Evolutionary conservation across 2,797 vertebrate species (phyloP).

Genomic region (Mus minutoides): DNA sequence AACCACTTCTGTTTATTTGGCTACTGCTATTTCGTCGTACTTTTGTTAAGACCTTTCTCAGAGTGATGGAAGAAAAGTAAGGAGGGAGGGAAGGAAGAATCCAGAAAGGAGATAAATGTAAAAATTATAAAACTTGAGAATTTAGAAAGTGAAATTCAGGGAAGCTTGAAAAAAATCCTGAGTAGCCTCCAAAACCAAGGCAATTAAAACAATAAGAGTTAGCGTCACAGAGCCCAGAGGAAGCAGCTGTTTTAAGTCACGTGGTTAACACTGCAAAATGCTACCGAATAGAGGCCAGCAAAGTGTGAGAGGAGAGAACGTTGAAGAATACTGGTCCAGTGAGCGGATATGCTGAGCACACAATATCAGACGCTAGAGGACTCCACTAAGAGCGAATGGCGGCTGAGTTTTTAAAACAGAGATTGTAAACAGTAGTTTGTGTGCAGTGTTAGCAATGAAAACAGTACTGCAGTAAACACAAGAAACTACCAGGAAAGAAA

Average conservation of each 20-base stretch:
- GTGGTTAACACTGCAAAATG: constrained; percentile 39
- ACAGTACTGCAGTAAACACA: not conserved
- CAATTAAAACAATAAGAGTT: constrained; percentile 32
- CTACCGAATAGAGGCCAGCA: not conserved
- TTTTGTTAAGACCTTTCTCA: not conserved
- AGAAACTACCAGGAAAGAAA: constrained; percentile 4
- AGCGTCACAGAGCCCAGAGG: not conserved
- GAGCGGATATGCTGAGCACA: not conserved
- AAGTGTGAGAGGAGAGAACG: not conserved
- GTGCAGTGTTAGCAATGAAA: not conserved
- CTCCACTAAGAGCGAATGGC: not conserved
- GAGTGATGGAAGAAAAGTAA: not conserved
- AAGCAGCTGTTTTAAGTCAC: constrained; percentile 22
- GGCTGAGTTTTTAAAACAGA: not conserved
- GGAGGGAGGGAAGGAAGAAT: not conserved
- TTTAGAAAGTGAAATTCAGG: not conserved
- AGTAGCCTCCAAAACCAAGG: not conserved
- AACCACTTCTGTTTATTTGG: not conserved
- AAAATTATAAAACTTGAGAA: not conserved
- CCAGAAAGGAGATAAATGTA: not conserved
- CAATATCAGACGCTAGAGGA: not conserved
- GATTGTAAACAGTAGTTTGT: not conserved
- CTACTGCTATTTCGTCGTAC: not conserved
- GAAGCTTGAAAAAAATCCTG: not conserved
- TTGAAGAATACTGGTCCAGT: not conserved